Conservation (phyloP, 2,113 vertebrate species). For the Fulica atra region DNA sequence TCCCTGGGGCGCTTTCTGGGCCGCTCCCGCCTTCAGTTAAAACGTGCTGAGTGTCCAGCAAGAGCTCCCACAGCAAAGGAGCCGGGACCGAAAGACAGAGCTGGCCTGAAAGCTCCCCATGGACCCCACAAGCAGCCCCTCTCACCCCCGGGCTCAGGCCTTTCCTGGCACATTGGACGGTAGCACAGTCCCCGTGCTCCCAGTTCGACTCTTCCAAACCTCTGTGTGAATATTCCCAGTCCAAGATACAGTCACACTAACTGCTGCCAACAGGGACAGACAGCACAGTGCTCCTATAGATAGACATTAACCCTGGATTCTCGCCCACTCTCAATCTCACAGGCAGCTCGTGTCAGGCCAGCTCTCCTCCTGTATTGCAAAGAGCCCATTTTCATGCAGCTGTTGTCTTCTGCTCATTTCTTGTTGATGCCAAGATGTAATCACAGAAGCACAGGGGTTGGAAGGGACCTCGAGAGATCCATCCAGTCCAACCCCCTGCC, state of each 20-base stretch:
- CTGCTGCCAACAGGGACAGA: background rate
- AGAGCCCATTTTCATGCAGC: conserved; percentile 5
- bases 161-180: too few relatives aligned
- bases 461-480: too few relatives aligned
- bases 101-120: too few relatives aligned
- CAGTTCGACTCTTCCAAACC: background rate
- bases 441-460: background rate
- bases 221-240: background rate
- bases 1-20: too few relatives aligned
- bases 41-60: too few relatives aligned
- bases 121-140: too few relatives aligned
- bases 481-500: too few relatives aligned
- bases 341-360: background rate
- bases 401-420: background rate
- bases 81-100: too few relatives aligned
- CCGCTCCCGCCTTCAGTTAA: too few relatives aligned
- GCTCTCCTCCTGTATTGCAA: background rate
- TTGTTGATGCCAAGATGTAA: background rate
- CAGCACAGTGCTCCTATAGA: background rate
- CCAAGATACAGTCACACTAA: background rate
- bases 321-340: background rate
- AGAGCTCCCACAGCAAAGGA: too few relatives aligned
- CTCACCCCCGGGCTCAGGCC: too few relatives aligned
- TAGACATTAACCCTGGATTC: background rate
- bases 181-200: background rate